A percentile compares a stretch with the other conserved stretches of the same genome.
phyloP scores from a whole-genome alignment of 2,888 invertebrate genomes.

The Halictus ligatus region DNA sequence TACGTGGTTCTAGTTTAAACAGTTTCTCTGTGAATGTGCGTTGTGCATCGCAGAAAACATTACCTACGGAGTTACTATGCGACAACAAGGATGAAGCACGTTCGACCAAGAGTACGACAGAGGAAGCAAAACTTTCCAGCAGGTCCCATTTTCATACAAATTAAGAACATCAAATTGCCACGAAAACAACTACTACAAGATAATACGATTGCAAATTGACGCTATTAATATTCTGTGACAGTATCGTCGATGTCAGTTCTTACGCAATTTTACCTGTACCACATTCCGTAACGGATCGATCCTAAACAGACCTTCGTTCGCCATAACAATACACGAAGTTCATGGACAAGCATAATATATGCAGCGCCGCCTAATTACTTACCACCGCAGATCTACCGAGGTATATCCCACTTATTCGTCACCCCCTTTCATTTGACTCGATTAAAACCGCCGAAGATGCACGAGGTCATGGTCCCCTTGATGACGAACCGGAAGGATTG shows the following conservation, averaged over 20 bases:
- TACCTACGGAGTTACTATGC: neutral
- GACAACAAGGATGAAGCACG: neutral
- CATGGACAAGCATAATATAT: neutral
- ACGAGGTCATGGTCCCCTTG: too few relatives aligned
- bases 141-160: neutral
- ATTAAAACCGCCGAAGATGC: too few relatives aligned
- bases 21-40: neutral
- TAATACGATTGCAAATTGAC: neutral
- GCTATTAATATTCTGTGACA: neutral
- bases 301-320: neutral
- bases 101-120: neutral
- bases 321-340: neutral
- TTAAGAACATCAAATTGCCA: neutral
- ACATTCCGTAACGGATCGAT: neutral
- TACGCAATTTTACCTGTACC: constrained; percentile 10
- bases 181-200: neutral
- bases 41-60: neutral
- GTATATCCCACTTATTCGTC: too few relatives aligned
- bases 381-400: too few relatives aligned
- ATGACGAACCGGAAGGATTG: too few relatives aligned
- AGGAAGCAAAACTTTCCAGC: neutral
- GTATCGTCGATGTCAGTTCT: neutral
- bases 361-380: neutral
- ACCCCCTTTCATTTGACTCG: too few relatives aligned
- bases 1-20: neutral